Evolutionary conservation across 2,797 vertebrate genomes (phyloP), one percentile per base, ranked within the genome.

Genomic region (Typhlichthys subterraneus): DNA sequence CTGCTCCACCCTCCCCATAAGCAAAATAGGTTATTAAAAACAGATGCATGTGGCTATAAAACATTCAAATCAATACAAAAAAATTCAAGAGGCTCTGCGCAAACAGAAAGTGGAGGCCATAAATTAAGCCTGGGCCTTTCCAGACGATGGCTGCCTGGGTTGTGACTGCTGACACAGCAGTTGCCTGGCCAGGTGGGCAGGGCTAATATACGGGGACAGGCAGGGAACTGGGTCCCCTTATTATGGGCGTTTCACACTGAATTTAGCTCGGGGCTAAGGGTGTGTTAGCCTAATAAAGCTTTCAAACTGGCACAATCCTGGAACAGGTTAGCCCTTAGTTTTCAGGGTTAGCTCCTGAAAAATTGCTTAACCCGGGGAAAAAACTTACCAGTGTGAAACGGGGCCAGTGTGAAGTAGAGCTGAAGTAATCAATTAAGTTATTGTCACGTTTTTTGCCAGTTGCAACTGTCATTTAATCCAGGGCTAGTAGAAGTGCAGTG

Each of bases 51-150:
- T 61, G 62, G 65, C 56, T 75, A 59, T 80, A 79, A 85, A 87
- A 75, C 70, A 77, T 82, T 89, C n/a, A 77, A 71, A 87, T 88
- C 71, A 70, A 83, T 78, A 17, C 48, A 45, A 67, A 15, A 63
- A 49, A 53, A 45, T 8, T 9, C 12, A 15, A 49, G 50, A 80
- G 73, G 47, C 64, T 58, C 57, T 78, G 66, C 77, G 53, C 78
- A 81, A 80, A 89, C 73, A 84, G 67, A 81, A 83, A 82, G 83
- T 75, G 53, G 81, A 87, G 78, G 72, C 73, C 74, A 78, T 90
- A 87, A 85, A 77, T 90, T 85, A 84, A 63, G 66, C 79, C 77
- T 72, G 14, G 61, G 80, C 70, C 68, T 77, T 51, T 73, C 75
- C 74, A 69, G 55, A 61, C 63, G 23, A 29, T 17, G 61, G 61